Evolutionary conservation across 2,797 vertebrate species (phyloP), one percentile per base, ranked within the genome.

Genomic region (Odontamblyopus rebecca): DNA sequence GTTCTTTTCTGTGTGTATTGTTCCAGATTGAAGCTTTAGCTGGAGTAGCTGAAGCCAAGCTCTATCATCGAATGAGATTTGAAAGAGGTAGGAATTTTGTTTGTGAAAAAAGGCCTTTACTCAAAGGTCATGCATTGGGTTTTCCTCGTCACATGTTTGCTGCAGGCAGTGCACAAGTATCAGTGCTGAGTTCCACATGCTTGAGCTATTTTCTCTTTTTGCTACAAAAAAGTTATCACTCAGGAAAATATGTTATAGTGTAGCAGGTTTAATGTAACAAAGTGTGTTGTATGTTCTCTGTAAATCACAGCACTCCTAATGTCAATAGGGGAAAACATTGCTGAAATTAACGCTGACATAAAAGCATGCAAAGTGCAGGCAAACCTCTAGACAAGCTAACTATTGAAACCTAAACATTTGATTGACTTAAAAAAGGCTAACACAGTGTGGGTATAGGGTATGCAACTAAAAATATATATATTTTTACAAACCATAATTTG

Each of bases 41-140:
- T 62, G 85, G 94, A 23, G 88, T 89, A 63, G 95, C 96, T 70
- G 95, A 96, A 81, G 93, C 94, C 82, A 92, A 96, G 60, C 91
- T 98, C 57, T 97, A 96, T 89, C 95, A 94, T 85, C 94, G 94
- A 70, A 86, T 98, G 87, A 96, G 94, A 88, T 98, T 97, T 87
- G 97, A 98, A 91, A 93, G 95, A 95, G 97, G 98, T 98, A 76
- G 71, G 84, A 61, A 61, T 81, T 63, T 44, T 61, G 71, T 70
- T 53, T 11, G 72, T 29, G 13, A 80, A 70, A 68, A 54, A 48
- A 70, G 65, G 23, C 69, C 50, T 41, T 61, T 70, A 41, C 73
- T 48, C 72, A 44, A 65, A 13, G 61, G 70, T 68, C 61, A 44
- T 53, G 50, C 48, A 29, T 48, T 30, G 61, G 74, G 69, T 71